A percentile compares a stretch with the other conserved stretches of the same genome.
These are phyloP conservation scores for Heteromyza rotundicornis DNA, from an alignment of 2,888 invertebrate genomes.

Conservation along the genomic window DNA sequence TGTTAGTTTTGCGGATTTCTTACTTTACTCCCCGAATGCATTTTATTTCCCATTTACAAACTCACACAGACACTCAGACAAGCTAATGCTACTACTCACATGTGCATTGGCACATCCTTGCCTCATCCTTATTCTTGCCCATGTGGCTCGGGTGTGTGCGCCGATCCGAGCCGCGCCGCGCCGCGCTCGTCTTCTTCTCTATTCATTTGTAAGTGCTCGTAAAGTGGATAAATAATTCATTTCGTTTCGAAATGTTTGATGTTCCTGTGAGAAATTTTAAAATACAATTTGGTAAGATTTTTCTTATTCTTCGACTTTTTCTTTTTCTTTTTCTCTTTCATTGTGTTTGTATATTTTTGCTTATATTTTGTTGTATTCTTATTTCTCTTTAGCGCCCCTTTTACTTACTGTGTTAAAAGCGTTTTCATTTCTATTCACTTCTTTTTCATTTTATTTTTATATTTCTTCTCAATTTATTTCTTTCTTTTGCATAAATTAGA, in stretches of 20 bases:
- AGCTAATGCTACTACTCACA: background rate
- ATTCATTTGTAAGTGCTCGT: constrained; percentile 36
- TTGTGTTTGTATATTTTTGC: constrained; percentile 26
- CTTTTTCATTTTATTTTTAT: background rate
- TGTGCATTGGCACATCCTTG: no score
- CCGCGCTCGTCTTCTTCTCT: background rate
- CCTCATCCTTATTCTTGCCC: no score
- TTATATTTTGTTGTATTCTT: no score
- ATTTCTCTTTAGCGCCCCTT: background rate
- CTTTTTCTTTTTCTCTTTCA: background rate
- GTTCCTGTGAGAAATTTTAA: constrained; percentile 37
- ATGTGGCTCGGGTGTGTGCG: no score
- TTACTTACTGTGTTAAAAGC: background rate
- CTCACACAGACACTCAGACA: constrained; percentile 8
- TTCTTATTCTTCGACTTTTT: background rate
- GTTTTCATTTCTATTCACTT: constrained; percentile 14
- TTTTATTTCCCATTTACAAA: background rate
- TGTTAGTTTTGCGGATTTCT: constrained; percentile 8
- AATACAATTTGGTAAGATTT: background rate
- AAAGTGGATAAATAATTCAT: constrained; percentile 55
- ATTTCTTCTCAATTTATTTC: background rate
- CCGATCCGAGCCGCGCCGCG: no score
- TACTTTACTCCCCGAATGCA: background rate
- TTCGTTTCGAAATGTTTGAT: constrained; percentile 52
- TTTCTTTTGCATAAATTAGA: constrained; percentile 50